Conservation (phyloP, 2,888 invertebrate genomes). For the Eumerus sabulonum region DNA sequence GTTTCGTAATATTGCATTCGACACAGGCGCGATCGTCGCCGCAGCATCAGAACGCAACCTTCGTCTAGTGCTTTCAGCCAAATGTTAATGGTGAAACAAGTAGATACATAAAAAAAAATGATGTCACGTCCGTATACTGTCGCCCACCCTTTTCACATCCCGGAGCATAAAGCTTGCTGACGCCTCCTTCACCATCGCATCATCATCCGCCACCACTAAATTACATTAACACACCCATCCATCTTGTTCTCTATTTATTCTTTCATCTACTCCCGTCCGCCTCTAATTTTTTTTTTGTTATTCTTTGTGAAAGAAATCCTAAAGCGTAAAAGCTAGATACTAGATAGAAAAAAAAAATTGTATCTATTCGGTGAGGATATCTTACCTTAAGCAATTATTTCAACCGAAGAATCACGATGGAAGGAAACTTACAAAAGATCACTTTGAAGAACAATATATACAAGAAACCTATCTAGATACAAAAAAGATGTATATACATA, state of each 20-base stretch:
- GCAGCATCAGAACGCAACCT: conserved; percentile 34
- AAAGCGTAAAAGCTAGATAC: conserved; percentile 59
- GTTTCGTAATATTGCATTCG: conserved; percentile 54
- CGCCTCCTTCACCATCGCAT: too few relatives aligned
- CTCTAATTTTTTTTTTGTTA: too few relatives aligned
- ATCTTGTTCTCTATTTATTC: conserved; percentile 21
- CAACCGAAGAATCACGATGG: conserved; percentile 23
- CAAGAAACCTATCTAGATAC: conserved; percentile 32
- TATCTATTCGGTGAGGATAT: conserved; percentile 51
- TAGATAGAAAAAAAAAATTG: too few relatives aligned
- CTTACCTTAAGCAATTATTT: conserved; percentile 44
- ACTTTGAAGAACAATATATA: conserved; percentile 59
- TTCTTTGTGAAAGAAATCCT: too few relatives aligned
- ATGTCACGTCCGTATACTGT: conserved; percentile 62
- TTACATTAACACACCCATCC: conserved; percentile 52
- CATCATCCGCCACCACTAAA: conserved; percentile 15
- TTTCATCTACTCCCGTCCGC: conserved; percentile 26
- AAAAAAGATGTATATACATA: conserved; percentile 15
- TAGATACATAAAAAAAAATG: conserved; percentile 40
- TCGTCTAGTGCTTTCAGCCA: conserved; percentile 40
- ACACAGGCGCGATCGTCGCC: conserved; percentile 25
- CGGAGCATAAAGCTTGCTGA: neutral
- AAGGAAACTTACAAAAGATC: conserved; percentile 46
- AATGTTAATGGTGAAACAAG: too few relatives aligned
- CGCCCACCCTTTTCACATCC: conserved; percentile 14